Evolutionary conservation across 2,113 vertebrate species (phyloP).

Genomic region (Apodemus speciosus): DNA sequence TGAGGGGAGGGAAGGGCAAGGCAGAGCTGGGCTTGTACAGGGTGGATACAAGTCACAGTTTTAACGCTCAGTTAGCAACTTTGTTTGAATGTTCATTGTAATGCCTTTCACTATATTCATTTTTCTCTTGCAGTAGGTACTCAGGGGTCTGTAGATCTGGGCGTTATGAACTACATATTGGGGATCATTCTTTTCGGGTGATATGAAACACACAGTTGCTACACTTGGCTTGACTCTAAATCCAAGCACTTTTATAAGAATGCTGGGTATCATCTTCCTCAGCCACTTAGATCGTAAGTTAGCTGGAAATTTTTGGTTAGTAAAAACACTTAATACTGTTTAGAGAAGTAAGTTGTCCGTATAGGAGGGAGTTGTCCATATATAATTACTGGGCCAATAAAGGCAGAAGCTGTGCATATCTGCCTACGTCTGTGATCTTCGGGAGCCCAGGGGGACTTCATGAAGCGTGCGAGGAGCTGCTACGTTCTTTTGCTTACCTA

Average conservation of each 20-base stretch:
- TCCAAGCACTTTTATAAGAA: conserved; percentile 23
- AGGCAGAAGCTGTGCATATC: background rate
- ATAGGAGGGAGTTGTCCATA: background rate
- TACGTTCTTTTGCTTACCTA: background rate
- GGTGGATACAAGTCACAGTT: conserved; percentile 7
- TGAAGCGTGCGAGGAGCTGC: background rate
- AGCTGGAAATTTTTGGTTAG: conserved; percentile 32
- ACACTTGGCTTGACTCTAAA: background rate
- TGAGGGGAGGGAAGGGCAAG: background rate
- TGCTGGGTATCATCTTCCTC: background rate
- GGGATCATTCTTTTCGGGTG: background rate
- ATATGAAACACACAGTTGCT: background rate
- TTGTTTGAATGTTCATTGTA: background rate
- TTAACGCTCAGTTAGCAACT: conserved; percentile 16
- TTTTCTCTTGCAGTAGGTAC: background rate
- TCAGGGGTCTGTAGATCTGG: background rate
- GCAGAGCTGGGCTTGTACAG: background rate
- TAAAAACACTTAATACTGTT: conserved; percentile 20
- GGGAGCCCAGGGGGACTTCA: background rate
- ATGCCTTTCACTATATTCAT: background rate
- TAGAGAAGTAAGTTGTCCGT: conserved; percentile 14
- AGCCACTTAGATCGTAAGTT: conserved; percentile 15
- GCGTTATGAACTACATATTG: background rate
- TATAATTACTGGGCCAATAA: background rate
- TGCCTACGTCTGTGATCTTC: conserved; percentile 26